phyloP scores from a whole-genome alignment of 2,113 vertebrate species.

The Pygoscelis antarcticus region DNA sequence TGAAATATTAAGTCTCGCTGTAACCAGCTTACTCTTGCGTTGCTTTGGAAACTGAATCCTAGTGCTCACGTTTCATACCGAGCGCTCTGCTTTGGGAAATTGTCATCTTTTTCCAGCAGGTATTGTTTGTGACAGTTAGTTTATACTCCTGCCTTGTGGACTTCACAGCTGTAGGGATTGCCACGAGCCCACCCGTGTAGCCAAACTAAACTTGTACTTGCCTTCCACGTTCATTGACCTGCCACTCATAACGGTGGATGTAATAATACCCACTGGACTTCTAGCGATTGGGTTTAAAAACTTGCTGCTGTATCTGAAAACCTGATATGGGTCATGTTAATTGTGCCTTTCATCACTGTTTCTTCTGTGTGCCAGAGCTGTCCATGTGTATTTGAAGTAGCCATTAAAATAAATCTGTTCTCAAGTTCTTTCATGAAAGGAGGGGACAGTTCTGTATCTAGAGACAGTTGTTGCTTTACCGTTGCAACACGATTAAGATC shows the following conservation, averaged over 20 bases:
- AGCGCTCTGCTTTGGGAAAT: background rate
- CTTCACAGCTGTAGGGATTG: background rate
- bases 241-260: background rate
- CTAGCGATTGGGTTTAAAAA: slow-evolving; percentile 56
- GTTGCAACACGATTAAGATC: background rate
- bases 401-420: background rate
- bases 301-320: slow-evolving; percentile 77
- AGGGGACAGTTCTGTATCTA: background rate
- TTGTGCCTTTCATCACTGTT: slow-evolving; percentile 90
- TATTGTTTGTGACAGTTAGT: background rate
- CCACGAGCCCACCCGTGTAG: background rate
- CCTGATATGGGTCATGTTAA: slow-evolving; percentile 73
- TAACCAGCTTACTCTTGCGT: background rate
- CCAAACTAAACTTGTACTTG: background rate
- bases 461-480: background rate
- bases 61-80: background rate
- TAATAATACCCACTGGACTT: slow-evolving; percentile 18
- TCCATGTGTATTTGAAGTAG: slow-evolving; percentile 84
- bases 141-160: slow-evolving; percentile 11
- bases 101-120: background rate
- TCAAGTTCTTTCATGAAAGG: background rate
- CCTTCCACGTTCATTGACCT: background rate
- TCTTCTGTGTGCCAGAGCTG: slow-evolving; percentile 79
- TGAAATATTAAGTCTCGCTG: slow-evolving; percentile 12
- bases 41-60: slow-evolving; percentile 5